Percentiles rank a stretch among this genome's conserved stretches.
phyloP scores from a whole-genome alignment of 1,140 invertebrate species.

The Solen grandis region DNA sequence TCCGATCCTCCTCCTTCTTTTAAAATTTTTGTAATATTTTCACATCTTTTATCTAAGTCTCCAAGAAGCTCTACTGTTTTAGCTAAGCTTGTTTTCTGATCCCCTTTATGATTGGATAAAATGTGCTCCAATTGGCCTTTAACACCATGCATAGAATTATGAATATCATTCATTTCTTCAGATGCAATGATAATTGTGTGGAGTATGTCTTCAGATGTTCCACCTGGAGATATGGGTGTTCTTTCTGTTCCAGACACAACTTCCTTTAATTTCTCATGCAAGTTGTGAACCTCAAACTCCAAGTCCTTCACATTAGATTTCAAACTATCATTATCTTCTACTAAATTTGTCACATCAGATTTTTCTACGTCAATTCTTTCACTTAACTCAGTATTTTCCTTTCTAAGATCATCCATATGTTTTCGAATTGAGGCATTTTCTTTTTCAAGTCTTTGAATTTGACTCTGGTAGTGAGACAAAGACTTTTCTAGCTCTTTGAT shows the following conservation, averaged over 20 bases:
- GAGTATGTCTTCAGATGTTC: conserved; percentile 62
- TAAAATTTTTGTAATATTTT: conserved; percentile 65
- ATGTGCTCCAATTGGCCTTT: conserved; percentile 65
- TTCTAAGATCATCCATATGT: conserved; percentile 69
- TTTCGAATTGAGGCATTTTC: conserved; percentile 66
- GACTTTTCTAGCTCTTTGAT: conserved; percentile 68
- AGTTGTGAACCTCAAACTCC: conserved; percentile 64
- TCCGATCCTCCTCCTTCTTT: conserved; percentile 62
- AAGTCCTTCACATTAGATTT: conserved; percentile 63
- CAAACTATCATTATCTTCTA: conserved; percentile 66
- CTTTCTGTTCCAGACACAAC: conserved; percentile 5
- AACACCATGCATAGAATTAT: conserved; percentile 59
- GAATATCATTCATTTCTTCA: conserved; percentile 71
- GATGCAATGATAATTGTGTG: conserved; percentile 67
- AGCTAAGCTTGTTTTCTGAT: conserved; percentile 52
- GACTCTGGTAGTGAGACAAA: conserved; percentile 60
- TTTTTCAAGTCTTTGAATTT: conserved; percentile 65
- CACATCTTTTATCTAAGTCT: conserved; percentile 67
- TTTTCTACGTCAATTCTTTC: conserved; percentile 61
- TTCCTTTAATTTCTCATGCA: conserved; percentile 57
- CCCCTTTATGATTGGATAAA: conserved; percentile 56
- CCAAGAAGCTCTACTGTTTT: conserved; percentile 65
- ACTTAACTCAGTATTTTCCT: conserved; percentile 67
- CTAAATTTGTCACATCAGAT: conserved; percentile 43
- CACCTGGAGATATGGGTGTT: neutral